phyloP scores from a whole-genome alignment of 2,113 vertebrate species.

The Leptobrachium leishanense region DNA sequence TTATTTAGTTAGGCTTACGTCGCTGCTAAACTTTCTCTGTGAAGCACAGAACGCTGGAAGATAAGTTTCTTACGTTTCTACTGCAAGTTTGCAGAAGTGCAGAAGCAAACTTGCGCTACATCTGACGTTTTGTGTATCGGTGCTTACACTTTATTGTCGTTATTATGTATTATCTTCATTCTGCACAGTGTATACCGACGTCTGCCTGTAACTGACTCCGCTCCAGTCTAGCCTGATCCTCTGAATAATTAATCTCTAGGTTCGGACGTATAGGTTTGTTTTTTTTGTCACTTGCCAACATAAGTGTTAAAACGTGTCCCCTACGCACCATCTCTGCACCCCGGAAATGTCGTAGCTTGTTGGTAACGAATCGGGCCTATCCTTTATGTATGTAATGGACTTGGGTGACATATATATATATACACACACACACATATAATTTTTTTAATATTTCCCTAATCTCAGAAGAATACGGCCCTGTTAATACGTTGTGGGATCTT shows the following conservation, averaged over 20 bases:
- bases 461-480: too few species aligned
- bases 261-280: conserved; percentile 25
- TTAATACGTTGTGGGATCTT: too few species aligned
- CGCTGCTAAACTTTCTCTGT: conserved; percentile 5
- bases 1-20: too few species aligned
- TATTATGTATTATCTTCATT: conserved; percentile 16
- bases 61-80: neutral
- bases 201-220: conserved; percentile 6
- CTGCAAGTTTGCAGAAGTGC: neutral
- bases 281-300: conserved; percentile 24
- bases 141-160: too few species aligned
- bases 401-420: neutral
- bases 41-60: neutral
- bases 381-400: neutral
- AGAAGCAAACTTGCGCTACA: too few species aligned
- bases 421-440: too few species aligned
- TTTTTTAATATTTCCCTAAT: too few species aligned
- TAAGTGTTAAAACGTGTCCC: conserved; percentile 32
- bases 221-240: conserved; percentile 10
- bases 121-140: too few species aligned
- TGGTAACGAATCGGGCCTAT: neutral
- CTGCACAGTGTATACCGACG: neutral
- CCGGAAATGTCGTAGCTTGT: neutral
- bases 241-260: conserved; percentile 42
- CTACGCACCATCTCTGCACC: neutral